Evolutionary conservation across 1,140 invertebrate species (phyloP), one percentile per base, ranked within the genome.

Genomic region (Oreohelix idahoensis): DNA sequence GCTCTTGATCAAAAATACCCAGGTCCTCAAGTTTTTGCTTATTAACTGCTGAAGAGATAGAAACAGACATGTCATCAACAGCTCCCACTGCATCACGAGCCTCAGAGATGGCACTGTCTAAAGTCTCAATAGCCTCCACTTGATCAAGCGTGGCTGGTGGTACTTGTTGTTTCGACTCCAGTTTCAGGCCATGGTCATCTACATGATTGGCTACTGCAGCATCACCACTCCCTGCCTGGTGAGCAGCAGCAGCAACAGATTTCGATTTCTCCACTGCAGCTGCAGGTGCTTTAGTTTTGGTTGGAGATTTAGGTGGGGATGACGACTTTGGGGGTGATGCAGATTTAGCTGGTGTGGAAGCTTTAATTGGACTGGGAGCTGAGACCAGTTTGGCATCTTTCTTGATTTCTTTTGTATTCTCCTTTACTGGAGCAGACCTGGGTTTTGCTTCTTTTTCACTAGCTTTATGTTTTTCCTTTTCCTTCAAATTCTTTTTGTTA

Each of bases 21-120:
- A 87, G 74, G 81, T 91, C 89, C 78, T 84, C 87, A 70, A 88
- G 85, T 82, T 86, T 81, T 66, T 80, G 74, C 78, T 83, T 87
- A 36, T 86, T 84, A 15, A 74, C 29, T 17, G 80, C 11, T 39
- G 39, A 36, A 20, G 63, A 39, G 23, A 73, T 63, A 32, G 63
- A 66, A 11, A 32, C 63, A 32, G 63, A 32, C 29, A 66, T 29
- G 29, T 66, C 63, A 66, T 66, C 63, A 66, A 66, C 29, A 29
- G n/a, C 63, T 32, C 63, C 63, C 5, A 66, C 63, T 32, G 63
- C 63, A 66, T 66, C 63, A 66, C 63, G 63, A 5, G 63, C 63
- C 63, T 66, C 63, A 66, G 63, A 66, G 29, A 66, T 66, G 29
- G 11, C 29, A 66, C 11, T 32, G 5, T 66, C 63, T 32, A 66